Conservation (phyloP, 2,113 vertebrate genomes). For the Ptychochromis oligacanthus region DNA sequence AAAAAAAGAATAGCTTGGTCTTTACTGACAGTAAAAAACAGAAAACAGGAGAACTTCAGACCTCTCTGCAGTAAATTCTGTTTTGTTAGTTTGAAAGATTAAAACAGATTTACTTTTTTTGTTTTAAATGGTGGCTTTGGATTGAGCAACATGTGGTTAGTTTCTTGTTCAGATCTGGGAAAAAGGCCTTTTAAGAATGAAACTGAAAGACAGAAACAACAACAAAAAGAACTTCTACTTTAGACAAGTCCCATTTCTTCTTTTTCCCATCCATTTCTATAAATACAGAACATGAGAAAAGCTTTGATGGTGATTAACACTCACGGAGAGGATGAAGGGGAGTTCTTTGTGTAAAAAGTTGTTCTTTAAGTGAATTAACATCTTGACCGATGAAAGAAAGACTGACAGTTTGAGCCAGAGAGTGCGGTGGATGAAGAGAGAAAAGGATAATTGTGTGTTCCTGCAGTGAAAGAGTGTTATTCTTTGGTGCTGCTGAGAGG, state of each 20-base stretch:
- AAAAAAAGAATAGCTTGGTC: too few species aligned
- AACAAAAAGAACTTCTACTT: background rate
- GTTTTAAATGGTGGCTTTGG: background rate
- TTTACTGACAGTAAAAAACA: too few species aligned
- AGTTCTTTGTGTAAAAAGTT: conserved; percentile 2
- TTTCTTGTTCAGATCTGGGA: background rate
- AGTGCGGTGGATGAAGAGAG: background rate
- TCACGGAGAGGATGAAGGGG: background rate
- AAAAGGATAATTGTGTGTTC: conserved; percentile 53
- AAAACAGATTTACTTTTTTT: too few species aligned
- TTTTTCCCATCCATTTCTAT: conserved; percentile 12
- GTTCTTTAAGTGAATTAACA: conserved; percentile 51
- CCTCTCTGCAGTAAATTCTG: background rate
- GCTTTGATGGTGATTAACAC: background rate
- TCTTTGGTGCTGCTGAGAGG: conserved; percentile 55
- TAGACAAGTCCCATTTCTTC: background rate
- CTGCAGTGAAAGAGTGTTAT: conserved; percentile 51
- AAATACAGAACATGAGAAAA: conserved; percentile 7
- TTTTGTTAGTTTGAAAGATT: background rate
- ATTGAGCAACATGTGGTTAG: background rate
- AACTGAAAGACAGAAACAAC: background rate
- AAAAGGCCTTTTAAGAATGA: background rate
- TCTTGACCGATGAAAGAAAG: conserved; percentile 30
- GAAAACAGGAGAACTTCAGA: background rate
- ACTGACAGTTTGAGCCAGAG: background rate